A percentile compares a stretch with the other conserved stretches of the same genome.
phyloP scores from a whole-genome alignment of 2,888 invertebrate genomes.

The Pyrrhia umbra region DNA sequence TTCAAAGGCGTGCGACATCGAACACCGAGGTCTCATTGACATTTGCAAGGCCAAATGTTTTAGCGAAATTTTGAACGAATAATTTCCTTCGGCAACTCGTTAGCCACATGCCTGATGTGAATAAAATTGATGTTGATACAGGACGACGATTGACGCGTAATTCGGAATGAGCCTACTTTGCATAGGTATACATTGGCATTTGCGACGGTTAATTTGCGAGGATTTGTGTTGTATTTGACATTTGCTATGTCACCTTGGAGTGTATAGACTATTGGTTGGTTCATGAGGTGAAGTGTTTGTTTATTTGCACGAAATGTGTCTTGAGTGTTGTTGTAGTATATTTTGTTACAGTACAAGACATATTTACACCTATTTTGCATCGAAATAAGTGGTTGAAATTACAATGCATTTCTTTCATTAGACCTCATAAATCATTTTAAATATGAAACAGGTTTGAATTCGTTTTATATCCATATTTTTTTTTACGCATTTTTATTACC shows the following conservation, averaged over 20 bases:
- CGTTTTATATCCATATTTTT: no score
- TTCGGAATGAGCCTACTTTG: conserved; percentile 55
- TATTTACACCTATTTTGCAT: background rate
- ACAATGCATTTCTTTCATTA: no score
- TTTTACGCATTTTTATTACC: no score
- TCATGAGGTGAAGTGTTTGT: background rate
- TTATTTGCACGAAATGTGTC: conserved; percentile 1
- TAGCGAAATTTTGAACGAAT: conserved; percentile 46
- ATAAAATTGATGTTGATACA: conserved; percentile 68
- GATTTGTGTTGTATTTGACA: conserved; percentile 46
- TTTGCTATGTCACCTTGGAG: conserved; percentile 38
- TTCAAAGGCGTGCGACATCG: conserved; percentile 42
- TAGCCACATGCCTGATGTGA: conserved; percentile 60
- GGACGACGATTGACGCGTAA: conserved; percentile 60
- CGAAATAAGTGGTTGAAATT: background rate
- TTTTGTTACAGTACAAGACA: background rate
- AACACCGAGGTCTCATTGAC: conserved; percentile 36
- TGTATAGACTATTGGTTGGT: no score
- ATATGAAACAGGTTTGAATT: no score
- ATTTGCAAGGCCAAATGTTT: conserved; percentile 48
- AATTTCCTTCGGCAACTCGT: conserved; percentile 48
- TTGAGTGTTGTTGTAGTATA: background rate
- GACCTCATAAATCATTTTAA: no score
- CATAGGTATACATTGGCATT: conserved; percentile 55
- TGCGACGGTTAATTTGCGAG: conserved; percentile 48